Conservation (phyloP, 2,113 vertebrate species). For the Theristicus caerulescens region DNA sequence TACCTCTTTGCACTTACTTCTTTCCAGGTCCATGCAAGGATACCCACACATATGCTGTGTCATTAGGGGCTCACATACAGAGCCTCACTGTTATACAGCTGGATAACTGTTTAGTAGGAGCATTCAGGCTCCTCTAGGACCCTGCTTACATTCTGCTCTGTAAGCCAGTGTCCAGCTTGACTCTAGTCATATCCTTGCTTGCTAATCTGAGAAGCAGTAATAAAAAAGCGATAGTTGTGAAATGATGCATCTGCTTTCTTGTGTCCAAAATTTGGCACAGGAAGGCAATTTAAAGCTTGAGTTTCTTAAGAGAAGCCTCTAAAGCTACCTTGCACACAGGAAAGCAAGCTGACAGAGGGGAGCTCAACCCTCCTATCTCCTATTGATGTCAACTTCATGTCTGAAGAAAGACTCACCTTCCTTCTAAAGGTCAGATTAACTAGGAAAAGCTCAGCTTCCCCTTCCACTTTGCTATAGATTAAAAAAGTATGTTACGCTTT, state of each 20-base stretch:
- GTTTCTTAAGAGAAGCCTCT: neutral
- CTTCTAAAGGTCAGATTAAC: neutral
- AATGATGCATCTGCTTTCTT: neutral
- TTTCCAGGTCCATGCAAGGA: neutral
- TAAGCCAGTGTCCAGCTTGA: neutral
- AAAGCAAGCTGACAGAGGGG: neutral
- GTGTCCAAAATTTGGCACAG: neutral
- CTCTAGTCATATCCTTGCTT: neutral
- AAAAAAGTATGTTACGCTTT: neutral
- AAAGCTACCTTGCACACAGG: neutral
- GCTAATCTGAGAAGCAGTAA: neutral
- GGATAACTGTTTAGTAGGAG: neutral
- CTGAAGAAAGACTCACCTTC: neutral
- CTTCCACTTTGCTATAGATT: neutral
- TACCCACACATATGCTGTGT: neutral
- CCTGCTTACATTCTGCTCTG: neutral
- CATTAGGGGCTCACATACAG: neutral
- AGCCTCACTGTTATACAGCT: fast-evolving
- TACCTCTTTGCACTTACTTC: neutral
- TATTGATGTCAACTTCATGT: neutral
- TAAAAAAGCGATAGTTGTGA: neutral
- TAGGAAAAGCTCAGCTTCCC: neutral
- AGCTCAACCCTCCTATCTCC: neutral
- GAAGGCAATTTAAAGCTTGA: neutral
- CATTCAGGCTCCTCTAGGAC: neutral